Percentiles rank a stretch among this genome's conserved stretches.
phyloP scores from a whole-genome alignment of 2,888 invertebrate species.

The Tipula vernalis region DNA sequence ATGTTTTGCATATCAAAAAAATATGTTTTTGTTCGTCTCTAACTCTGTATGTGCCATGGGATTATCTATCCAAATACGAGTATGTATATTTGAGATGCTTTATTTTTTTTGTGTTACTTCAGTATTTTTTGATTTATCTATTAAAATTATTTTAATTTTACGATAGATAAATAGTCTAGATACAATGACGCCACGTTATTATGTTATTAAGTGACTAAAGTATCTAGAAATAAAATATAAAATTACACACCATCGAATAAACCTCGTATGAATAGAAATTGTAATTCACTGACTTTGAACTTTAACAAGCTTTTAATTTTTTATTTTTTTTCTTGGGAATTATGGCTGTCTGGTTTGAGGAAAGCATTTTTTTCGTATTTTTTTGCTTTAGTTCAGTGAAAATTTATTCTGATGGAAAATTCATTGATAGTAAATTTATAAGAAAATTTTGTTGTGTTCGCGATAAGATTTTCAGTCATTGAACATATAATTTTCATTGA shows the following conservation, averaged over 20 bases:
- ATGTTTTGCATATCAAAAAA: not conserved
- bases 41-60: not conserved
- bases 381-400: not conserved
- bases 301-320: not conserved
- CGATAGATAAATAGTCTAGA: conserved; percentile 4
- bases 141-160: conserved; percentile 4
- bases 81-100: not conserved
- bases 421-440: not conserved
- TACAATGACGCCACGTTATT: not conserved
- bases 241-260: not conserved
- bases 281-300: not conserved
- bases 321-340: not conserved
- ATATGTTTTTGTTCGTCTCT: not conserved
- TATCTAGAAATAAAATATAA: not conserved
- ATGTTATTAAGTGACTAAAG: not conserved
- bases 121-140: not conserved
- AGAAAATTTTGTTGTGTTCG: not conserved
- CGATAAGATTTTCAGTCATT: not conserved
- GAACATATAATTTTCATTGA: not conserved
- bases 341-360: not conserved
- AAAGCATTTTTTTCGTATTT: not conserved
- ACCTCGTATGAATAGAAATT: not conserved
- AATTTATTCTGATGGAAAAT: not conserved
- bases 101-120: not conserved
- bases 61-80: not conserved